These are phyloP conservation scores for Mus musculus DNA, from an alignment of 2,113 vertebrate genomes.

Conservation along the genomic window DNA sequence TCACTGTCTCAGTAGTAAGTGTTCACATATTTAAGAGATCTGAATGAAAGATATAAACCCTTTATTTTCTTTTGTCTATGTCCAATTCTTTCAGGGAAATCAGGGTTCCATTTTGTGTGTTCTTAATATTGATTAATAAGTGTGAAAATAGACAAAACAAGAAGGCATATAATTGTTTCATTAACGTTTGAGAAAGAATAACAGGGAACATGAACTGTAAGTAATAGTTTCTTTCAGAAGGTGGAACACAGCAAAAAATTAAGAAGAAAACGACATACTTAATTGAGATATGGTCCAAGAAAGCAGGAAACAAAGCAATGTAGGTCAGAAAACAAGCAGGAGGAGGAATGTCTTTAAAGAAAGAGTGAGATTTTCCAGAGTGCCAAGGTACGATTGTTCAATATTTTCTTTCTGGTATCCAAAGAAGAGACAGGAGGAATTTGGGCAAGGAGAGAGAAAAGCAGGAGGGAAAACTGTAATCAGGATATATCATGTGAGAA, in stretches of 20 bases:
- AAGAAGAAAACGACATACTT: background rate
- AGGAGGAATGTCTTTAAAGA: background rate
- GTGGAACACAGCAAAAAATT: background rate
- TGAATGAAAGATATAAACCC: background rate
- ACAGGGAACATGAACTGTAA: background rate
- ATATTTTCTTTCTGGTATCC: background rate
- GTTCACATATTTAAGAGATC: background rate
- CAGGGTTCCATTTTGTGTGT: background rate
- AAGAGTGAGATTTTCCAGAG: background rate
- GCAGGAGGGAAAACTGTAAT: background rate
- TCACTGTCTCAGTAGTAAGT: background rate
- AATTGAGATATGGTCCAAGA: background rate
- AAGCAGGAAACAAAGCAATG: background rate
- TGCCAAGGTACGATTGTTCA: background rate
- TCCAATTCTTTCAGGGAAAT: background rate
- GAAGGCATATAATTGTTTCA: background rate
- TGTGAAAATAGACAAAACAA: background rate
- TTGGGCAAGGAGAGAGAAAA: background rate
- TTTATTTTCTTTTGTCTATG: background rate
- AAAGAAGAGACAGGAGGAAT: background rate
- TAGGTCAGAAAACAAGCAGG: background rate
- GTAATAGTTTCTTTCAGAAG: background rate
- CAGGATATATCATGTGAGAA: background rate
- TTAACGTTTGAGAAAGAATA: background rate
- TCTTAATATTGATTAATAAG: background rate